Evolutionary conservation across 2,113 vertebrate species (phyloP).

Genomic region (Sterrhoptilus dennistouni): DNA sequence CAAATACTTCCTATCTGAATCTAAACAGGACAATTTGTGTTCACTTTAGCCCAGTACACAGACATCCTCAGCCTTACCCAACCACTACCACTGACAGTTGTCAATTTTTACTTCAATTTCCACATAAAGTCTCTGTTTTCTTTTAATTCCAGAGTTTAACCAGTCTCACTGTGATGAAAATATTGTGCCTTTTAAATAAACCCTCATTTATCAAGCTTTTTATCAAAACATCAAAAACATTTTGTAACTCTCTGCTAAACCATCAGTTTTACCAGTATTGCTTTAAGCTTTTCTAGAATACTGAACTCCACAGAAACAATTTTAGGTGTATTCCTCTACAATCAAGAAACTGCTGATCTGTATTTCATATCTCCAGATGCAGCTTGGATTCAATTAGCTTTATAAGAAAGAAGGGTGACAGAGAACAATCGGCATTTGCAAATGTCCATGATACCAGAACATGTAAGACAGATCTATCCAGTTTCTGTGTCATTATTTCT

Average conservation of each 20-base stretch:
- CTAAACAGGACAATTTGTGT: background rate
- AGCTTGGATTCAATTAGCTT: background rate
- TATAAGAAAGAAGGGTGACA: background rate
- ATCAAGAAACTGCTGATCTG: background rate
- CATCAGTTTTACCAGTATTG: background rate
- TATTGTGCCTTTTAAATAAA: background rate
- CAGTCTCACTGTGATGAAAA: background rate
- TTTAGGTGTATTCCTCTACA: background rate
- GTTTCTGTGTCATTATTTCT: background rate
- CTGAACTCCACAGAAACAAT: background rate
- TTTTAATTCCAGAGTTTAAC: background rate
- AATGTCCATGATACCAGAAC: background rate
- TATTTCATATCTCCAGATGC: background rate
- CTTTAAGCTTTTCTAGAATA: background rate
- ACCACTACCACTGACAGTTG: background rate
- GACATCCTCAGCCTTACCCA: background rate
- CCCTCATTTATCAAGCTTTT: background rate
- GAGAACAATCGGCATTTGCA: background rate
- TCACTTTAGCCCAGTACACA: background rate
- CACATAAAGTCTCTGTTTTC: background rate
- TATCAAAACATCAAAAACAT: background rate
- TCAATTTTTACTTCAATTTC: background rate
- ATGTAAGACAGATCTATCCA: background rate
- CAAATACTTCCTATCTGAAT: background rate
- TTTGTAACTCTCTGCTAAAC: background rate